Base-by-base conservation (phyloP, 2,888 invertebrate species). In the Apotomis capreana region DNA sequence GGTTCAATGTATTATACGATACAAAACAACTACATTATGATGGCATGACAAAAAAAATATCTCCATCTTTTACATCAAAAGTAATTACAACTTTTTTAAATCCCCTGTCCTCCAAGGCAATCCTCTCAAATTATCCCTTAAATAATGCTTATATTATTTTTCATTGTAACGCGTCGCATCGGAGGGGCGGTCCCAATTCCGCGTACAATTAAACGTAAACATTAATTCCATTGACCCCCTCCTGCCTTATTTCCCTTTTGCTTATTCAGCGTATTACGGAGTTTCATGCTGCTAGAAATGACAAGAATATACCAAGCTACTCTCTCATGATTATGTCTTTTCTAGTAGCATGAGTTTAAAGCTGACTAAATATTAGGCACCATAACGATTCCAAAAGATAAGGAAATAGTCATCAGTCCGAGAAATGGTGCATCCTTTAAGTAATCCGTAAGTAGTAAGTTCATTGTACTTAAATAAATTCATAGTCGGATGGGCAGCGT, bases 171-270 rank as follows among this genome's bases (percentile, higher is more conserved):
- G 80, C 82, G 81, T 83, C 79, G 78, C 81, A 79, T 83, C 82
- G 83, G 74, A 85, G 83, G 85, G 86, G 82, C 84, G 80, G 85
- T 89, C 83, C 85, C 87, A 89, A 88, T 90, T 89, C 86, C 77
- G 83, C 80, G 81, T 83, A 89, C 90, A 91, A 92, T 92, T 91
- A 91, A 92, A 90, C 85, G 90, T 89, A 87, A 90, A 90, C 91
- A 92, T 91, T 92, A 90, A 92, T 92, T 92, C 90, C 88, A 85
- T 87, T 86, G 87, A 85, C 87, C 87, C 84, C 84, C 83, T 83
- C 85, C 85, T 82, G 87, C 86, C 88, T 90, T 91, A 89, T 91
- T 92, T 91, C 89, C 87, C 88, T 89, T 89, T 91, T 89, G 91
- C 92, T 92, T 91, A 90, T 90, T 91, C 91, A 89, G 89, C 88